Conservation (phyloP, 2,113 vertebrate species). For the Cyanoliseus patagonus region DNA sequence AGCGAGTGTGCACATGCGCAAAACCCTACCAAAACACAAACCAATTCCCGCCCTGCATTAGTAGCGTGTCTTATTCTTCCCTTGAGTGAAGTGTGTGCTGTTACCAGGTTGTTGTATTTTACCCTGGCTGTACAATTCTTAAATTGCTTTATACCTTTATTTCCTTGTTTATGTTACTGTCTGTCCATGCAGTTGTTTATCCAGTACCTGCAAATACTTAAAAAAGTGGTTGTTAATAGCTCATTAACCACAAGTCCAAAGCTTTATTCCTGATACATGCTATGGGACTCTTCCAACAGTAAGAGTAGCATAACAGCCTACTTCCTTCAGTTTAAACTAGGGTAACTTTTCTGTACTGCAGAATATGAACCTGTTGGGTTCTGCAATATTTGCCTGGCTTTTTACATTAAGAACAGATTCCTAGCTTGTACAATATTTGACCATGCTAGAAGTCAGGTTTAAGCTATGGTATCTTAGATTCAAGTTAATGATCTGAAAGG, state of each 20-base stretch:
- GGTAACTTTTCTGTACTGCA: background rate
- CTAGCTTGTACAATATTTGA: background rate
- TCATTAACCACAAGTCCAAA: background rate
- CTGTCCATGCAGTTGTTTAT: background rate
- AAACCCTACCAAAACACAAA: no score
- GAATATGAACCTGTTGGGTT: background rate
- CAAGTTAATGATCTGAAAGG: background rate
- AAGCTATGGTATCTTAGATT: background rate
- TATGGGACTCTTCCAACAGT: background rate
- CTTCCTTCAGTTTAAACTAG: background rate
- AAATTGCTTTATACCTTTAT: background rate
- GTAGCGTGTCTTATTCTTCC: background rate
- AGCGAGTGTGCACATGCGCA: accelerated
- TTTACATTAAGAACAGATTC: background rate
- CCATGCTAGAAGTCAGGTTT: background rate
- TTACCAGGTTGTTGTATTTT: background rate
- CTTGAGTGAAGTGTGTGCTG: background rate
- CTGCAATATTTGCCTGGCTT: background rate
- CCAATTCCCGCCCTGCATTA: accelerated
- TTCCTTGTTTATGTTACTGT: background rate
- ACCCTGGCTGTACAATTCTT: background rate
- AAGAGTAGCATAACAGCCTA: background rate
- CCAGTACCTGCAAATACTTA: background rate
- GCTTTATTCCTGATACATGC: background rate
- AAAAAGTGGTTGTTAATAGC: background rate